Evolutionary conservation across 2,888 invertebrate species (phyloP).

Genomic region (Megalurothrips usitatus): DNA sequence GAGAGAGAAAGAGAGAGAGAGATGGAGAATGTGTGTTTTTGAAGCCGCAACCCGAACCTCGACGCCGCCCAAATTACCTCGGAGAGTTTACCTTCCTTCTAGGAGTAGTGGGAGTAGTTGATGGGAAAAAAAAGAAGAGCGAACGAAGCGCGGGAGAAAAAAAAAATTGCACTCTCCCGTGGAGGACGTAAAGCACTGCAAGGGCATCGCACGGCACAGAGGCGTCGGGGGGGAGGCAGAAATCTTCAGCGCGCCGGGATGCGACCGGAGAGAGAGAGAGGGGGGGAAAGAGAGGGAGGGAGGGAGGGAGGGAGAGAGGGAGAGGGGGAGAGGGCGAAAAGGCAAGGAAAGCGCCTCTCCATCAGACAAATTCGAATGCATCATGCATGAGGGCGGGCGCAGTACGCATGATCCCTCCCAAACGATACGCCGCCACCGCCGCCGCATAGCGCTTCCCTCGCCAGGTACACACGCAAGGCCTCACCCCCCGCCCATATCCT

Average conservation of each 20-base stretch:
- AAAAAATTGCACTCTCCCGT: too few relatives aligned
- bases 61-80: conserved; percentile 8
- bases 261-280: too few relatives aligned
- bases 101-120: background rate
- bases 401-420: background rate
- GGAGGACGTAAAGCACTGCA: too few relatives aligned
- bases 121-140: too few relatives aligned
- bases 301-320: background rate
- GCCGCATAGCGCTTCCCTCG: too few relatives aligned
- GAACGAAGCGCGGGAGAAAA: too few relatives aligned
- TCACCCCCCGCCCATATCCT: too few relatives aligned
- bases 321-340: background rate
- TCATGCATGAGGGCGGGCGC: conserved; percentile 3
- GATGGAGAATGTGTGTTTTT: background rate
- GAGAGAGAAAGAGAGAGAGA: background rate
- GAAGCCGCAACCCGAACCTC: background rate
- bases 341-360: background rate
- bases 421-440: too few relatives aligned
- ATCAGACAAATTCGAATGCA: conserved; percentile 16
- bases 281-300: background rate
- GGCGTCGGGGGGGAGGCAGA: too few relatives aligned
- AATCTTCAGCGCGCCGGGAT: too few relatives aligned
- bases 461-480: too few relatives aligned
- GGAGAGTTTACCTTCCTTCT: background rate
- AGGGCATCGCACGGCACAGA: too few relatives aligned